A percentile compares a stretch with the other conserved stretches of the same genome.
phyloP scores from a whole-genome alignment of 2,888 invertebrate genomes.

The Drosophila fungiperda region DNA sequence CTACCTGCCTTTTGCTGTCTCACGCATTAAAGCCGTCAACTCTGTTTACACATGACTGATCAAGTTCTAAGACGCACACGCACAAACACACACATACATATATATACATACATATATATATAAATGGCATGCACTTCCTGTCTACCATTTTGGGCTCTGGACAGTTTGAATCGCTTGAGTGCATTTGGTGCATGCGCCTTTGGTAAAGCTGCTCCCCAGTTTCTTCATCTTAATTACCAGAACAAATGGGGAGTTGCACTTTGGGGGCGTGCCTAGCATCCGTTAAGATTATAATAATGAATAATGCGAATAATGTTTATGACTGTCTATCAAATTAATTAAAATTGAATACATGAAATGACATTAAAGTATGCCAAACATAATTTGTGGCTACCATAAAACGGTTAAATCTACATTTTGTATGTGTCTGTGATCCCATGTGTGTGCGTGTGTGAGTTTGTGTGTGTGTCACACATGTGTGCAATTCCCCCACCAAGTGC shows the following conservation, averaged over 20 bases:
- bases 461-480: conserved; percentile 26
- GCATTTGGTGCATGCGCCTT: conserved; percentile 48
- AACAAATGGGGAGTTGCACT: conserved; percentile 16
- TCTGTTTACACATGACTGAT: conserved; percentile 71
- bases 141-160: conserved; percentile 65
- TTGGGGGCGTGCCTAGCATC: conserved; percentile 40
- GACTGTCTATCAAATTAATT: conserved; percentile 53
- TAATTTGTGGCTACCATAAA: conserved; percentile 7
- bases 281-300: conserved; percentile 67
- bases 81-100: conserved; percentile 12
- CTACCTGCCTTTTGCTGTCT: conserved; percentile 57
- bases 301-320: conserved; percentile 76
- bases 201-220: conserved; percentile 26
- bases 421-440: conserved; percentile 1
- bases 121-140: conserved; percentile 62
- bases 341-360: conserved; percentile 31
- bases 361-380: conserved; percentile 43
- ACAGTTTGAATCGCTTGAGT: conserved; percentile 55
- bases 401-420: background rate
- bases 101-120: conserved; percentile 2
- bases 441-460: background rate
- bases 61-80: conserved; percentile 64
- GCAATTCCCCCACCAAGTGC: conserved; percentile 41
- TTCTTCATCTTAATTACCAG: conserved; percentile 56
- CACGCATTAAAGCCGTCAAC: conserved; percentile 56